Evolutionary conservation across 2,888 invertebrate genomes (phyloP).

Genomic region (Eupeodes luniger): DNA sequence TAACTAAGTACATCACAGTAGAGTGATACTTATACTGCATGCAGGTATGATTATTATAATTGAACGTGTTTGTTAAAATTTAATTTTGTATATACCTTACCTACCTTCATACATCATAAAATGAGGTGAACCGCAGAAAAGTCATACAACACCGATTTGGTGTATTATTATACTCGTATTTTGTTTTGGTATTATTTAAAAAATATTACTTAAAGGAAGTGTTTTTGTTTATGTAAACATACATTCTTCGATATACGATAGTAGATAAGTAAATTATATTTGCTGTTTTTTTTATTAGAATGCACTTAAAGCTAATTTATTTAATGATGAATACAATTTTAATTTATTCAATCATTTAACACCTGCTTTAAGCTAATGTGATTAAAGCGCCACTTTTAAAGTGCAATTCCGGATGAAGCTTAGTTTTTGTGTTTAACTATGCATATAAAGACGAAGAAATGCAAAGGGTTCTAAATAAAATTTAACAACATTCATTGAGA

Average conservation of each 20-base stretch:
- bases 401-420: too few relatives aligned
- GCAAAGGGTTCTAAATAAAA: too few relatives aligned
- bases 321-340: not conserved
- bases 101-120: not conserved
- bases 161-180: constrained; percentile 4
- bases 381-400: too few relatives aligned
- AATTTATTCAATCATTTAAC: too few relatives aligned
- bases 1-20: constrained; percentile 17
- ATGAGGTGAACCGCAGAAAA: constrained; percentile 24
- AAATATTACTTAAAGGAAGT: constrained; percentile 9
- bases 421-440: too few relatives aligned
- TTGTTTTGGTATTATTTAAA: not conserved
- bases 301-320: not conserved
- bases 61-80: constrained; percentile 18
- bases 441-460: too few relatives aligned
- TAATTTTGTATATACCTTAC: not conserved
- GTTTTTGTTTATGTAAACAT: constrained; percentile 29
- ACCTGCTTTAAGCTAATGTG: too few relatives aligned
- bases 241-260: not conserved
- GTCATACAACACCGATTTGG: constrained; percentile 18
- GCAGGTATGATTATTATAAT: constrained; percentile 28
- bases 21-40: constrained; percentile 2
- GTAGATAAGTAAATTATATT: not conserved
- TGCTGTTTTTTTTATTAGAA: not conserved
- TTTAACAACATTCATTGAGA: too few relatives aligned